phyloP scores from a whole-genome alignment of 2,797 vertebrate genomes.

The Hylomyscus alleni region DNA sequence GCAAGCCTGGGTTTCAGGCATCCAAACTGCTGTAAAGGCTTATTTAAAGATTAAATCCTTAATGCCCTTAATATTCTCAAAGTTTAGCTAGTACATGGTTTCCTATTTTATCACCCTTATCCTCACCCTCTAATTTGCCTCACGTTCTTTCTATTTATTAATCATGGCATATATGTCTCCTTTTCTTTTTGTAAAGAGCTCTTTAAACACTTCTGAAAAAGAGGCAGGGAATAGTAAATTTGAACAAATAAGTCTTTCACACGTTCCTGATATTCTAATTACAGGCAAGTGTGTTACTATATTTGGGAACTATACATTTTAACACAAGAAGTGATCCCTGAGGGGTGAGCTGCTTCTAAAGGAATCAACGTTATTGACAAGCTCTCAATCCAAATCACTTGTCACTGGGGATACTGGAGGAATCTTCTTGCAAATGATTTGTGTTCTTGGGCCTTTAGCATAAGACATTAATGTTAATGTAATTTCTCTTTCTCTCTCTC shows the following conservation, averaged over 20 bases:
- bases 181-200: slow-evolving; percentile 61
- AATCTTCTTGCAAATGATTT: slow-evolving; percentile 36
- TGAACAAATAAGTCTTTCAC: slow-evolving; percentile 69
- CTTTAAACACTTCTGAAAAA: slow-evolving; percentile 61
- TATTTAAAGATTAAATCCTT: slow-evolving; percentile 27
- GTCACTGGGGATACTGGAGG: slow-evolving; percentile 26
- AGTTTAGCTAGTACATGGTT: slow-evolving; percentile 34
- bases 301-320: slow-evolving; percentile 65
- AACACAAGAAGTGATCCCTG: slow-evolving; percentile 57
- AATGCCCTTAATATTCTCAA: slow-evolving; percentile 27
- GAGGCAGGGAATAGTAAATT: slow-evolving; percentile 32
- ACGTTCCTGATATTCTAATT: slow-evolving; percentile 73
- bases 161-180: slow-evolving; percentile 2
- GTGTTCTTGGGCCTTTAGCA: slow-evolving; percentile 39
- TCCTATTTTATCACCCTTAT: slow-evolving; percentile 7
- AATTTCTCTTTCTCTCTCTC: background rate
- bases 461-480: slow-evolving; percentile 6
- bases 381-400: slow-evolving; percentile 49
- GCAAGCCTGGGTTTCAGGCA: background rate
- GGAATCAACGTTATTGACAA: slow-evolving; percentile 53
- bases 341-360: slow-evolving; percentile 47
- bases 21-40: slow-evolving; percentile 52
- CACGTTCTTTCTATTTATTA: slow-evolving; percentile 64
- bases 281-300: slow-evolving; percentile 65
- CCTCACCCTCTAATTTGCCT: slow-evolving; percentile 34